Evolutionary conservation across 2,113 vertebrate species (phyloP).

Genomic region (Strix uralensis): DNA sequence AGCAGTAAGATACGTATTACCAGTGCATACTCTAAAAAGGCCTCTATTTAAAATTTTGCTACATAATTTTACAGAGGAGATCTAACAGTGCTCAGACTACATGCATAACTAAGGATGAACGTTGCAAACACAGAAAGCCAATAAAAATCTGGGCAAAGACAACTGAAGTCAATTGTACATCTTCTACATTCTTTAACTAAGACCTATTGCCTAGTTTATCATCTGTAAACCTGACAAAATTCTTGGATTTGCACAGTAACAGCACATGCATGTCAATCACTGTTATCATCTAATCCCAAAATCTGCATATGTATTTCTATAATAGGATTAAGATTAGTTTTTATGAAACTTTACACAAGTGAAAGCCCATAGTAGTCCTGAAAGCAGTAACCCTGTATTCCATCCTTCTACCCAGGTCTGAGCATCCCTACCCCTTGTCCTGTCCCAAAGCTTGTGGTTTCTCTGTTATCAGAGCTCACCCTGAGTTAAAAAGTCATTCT

Average conservation of each 20-base stretch:
- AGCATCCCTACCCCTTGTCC: background rate
- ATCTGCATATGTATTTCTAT: background rate
- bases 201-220: background rate
- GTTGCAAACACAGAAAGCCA: background rate
- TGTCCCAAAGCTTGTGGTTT: no score
- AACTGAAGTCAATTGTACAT: background rate
- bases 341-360: background rate
- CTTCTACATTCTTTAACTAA: background rate
- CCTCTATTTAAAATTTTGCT: background rate
- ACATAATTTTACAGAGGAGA: background rate
- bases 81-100: background rate
- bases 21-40: background rate
- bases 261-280: background rate
- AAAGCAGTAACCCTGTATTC: background rate
- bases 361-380: background rate
- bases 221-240: background rate
- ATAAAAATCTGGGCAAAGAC: background rate
- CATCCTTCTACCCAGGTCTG: background rate
- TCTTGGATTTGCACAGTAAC: background rate
- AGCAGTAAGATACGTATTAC: background rate
- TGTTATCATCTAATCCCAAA: background rate
- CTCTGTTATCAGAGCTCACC: background rate
- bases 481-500: background rate
- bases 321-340: background rate
- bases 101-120: background rate